Evolutionary conservation across 2,113 vertebrate genomes (phyloP), one percentile per base, ranked within the genome.

Genomic region (Bubo scandiacus): DNA sequence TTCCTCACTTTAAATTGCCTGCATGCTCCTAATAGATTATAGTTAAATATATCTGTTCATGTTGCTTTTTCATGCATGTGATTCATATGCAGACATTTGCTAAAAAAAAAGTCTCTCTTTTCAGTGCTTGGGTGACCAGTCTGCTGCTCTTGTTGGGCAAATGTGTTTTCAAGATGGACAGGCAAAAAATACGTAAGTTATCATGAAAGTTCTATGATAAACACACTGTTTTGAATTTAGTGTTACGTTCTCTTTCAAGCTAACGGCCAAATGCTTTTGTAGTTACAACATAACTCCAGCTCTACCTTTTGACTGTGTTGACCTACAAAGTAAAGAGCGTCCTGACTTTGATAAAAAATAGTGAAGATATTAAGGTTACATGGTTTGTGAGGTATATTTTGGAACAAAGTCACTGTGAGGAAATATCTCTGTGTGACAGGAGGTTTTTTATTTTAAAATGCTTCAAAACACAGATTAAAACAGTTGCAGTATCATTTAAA

Each of bases 101-200:
- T 96, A 42, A 90, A 88, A 34, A 59, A 55, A 75, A 43, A 49
- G 17, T 55, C 52, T 96, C 10, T 90, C 27, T 47, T 94, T 90
- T n/a, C 97, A 99, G 99, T 99, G 99, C 97, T 98, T 99, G 65
- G 99, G 99, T n/a, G 99, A 99, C 97, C 99, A 99, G 77, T 99
- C 99, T 66, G 99, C 99, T 72, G 99, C 99, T 45, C 98, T 99
- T 63, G 99, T 99, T 73, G 99, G 99, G 95, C 99, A 99, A 97
- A 99, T 99, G 99, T 99, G 99, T 95, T 99, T 99, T 89, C 96
- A 97, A 82, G 98, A 99, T 63, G 99, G 99, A 51, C 99, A 99
- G 92, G 99, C 99, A 85, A 99, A 99, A 98, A 99, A 99, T 96
- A 99, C 99, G 99, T 99, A 97, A 98, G 99, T 94, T 89, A 42